Evolutionary conservation across 2,113 vertebrate species (phyloP).

Genomic region (Leiothrix lutea): DNA sequence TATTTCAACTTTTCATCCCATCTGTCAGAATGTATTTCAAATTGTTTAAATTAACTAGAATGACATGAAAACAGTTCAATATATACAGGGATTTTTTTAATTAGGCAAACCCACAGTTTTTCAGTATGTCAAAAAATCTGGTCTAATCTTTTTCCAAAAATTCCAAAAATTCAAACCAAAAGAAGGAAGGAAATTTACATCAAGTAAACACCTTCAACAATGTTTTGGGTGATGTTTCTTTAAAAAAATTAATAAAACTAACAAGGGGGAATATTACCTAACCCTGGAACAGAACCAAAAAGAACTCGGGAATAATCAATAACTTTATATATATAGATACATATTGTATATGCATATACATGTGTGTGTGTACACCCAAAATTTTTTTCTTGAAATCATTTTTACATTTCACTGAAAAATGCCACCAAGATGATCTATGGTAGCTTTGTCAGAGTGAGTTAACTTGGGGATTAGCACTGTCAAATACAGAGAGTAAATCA

Average conservation of each 20-base stretch:
- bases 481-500: not conserved
- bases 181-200: not conserved
- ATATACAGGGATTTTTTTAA: not conserved
- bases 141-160: not conserved
- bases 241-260: not conserved
- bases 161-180: not conserved
- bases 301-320: not conserved
- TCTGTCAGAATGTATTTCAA: not conserved
- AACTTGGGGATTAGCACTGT: not conserved
- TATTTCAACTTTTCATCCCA: not conserved
- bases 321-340: not conserved
- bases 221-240: not conserved
- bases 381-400: not conserved
- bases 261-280: not conserved
- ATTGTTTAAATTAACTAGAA: not conserved
- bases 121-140: not conserved
- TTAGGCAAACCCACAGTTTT: not conserved
- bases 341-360: not conserved
- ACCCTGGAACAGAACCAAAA: not conserved
- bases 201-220: not conserved
- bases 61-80: not conserved
- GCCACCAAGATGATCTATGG: not conserved
- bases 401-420: not conserved
- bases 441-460: not conserved
- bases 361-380: not conserved